These are phyloP conservation scores for Pachliopta kotzebuea DNA, from an alignment of 2,888 invertebrate species.

Conservation along the genomic window DNA sequence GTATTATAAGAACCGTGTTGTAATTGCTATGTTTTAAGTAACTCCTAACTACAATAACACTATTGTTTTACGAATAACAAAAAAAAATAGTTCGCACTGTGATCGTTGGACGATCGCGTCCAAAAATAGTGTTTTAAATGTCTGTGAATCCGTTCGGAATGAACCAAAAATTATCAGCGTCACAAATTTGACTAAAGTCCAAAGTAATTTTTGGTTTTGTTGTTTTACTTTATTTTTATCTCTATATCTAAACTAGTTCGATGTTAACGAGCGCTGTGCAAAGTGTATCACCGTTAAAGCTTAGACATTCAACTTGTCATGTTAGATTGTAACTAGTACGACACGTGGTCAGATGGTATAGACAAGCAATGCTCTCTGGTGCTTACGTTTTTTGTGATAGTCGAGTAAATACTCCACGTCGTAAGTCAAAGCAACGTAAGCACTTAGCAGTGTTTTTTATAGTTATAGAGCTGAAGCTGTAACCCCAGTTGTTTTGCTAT, in stretches of 20 bases:
- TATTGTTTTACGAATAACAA: not conserved
- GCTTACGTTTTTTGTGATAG: slow-evolving; percentile 38
- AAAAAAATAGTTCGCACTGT: slow-evolving; percentile 34
- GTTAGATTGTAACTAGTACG: slow-evolving; percentile 68
- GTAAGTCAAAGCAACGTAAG: slow-evolving; percentile 32
- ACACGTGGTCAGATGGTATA: slow-evolving; percentile 56
- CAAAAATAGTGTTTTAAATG: slow-evolving; percentile 53
- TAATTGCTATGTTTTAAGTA: not conserved
- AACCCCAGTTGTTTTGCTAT: slow-evolving; percentile 74
- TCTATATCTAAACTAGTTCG: slow-evolving; percentile 53
- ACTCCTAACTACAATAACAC: not conserved
- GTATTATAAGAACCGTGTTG: slow-evolving; percentile 1
- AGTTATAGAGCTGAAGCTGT: slow-evolving; percentile 74
- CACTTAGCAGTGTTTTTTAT: slow-evolving; percentile 46
- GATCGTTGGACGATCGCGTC: slow-evolving; percentile 79
- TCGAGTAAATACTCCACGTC: not conserved
- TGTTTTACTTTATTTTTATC: too few relatives aligned
- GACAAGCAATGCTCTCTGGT: slow-evolving; percentile 49
- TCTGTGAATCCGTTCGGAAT: slow-evolving; percentile 50
- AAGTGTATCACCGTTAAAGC: slow-evolving; percentile 75
- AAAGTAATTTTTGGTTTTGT: slow-evolving; percentile 57
- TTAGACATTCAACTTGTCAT: slow-evolving; percentile 72
- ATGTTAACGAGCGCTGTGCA: slow-evolving; percentile 72
- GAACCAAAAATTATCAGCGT: slow-evolving; percentile 51
- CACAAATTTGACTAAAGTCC: slow-evolving; percentile 29